Conservation (phyloP, 2,113 vertebrate species). For the Chascanopsetta lugubris region DNA sequence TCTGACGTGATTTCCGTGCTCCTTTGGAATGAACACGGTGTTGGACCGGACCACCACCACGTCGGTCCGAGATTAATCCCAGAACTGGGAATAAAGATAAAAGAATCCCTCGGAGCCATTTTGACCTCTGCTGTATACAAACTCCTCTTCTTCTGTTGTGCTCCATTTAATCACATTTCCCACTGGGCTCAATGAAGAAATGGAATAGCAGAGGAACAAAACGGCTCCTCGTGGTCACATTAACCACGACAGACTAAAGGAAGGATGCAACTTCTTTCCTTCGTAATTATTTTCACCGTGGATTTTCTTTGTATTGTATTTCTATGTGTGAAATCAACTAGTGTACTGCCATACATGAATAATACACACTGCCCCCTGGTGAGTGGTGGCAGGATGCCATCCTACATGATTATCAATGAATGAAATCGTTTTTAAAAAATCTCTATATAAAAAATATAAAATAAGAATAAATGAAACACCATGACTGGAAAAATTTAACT, state of each 20-base stretch:
- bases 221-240: slow-evolving; percentile 11
- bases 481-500: too few relatives aligned
- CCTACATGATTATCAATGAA: too few relatives aligned
- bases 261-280: background rate
- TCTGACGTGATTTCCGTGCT: background rate
- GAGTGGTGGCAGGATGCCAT: too few relatives aligned
- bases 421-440: too few relatives aligned
- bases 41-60: too few relatives aligned
- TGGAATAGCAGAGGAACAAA: slow-evolving; percentile 30
- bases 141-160: slow-evolving; percentile 5
- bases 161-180: slow-evolving; percentile 41
- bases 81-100: slow-evolving; percentile 27
- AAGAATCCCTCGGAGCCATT: slow-evolving; percentile 16
- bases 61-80: slow-evolving; percentile 9
- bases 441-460: too few relatives aligned
- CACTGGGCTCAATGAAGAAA: slow-evolving; percentile 17
- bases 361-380: too few relatives aligned
- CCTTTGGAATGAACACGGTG: background rate
- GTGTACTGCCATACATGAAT: background rate
- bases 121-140: slow-evolving; percentile 36
- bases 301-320: background rate
- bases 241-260: background rate
- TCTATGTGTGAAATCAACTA: background rate
- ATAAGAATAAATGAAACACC: too few relatives aligned
- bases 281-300: background rate